Conservation (phyloP, 2,888 invertebrate species). For the Linnaemya tessellans region DNA sequence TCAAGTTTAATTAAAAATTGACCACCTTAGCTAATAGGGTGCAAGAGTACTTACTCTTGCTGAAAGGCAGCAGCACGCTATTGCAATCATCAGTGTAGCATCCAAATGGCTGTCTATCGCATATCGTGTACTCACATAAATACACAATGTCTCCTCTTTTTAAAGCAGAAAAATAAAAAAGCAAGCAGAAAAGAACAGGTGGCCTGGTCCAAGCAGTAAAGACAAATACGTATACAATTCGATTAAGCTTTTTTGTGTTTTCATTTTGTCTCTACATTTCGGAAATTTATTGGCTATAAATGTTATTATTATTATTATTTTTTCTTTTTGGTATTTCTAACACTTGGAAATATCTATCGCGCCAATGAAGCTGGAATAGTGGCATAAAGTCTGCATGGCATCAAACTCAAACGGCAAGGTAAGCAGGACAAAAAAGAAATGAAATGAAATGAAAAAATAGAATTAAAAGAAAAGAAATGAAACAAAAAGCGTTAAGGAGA, state of each 20-base stretch:
- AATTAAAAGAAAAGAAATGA: not conserved
- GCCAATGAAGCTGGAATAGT: conserved; percentile 14
- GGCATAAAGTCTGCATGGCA: conserved; percentile 1
- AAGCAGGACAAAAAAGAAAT: not conserved
- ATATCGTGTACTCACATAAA: conserved; percentile 35
- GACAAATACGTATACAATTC: conserved; percentile 56
- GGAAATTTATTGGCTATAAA: conserved; percentile 39
- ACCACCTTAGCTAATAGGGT: no score
- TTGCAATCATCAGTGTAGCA: conserved; percentile 22
- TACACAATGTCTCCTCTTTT: not conserved
- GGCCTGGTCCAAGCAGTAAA: conserved; percentile 51
- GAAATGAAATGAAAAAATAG: not conserved
- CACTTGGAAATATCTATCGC: conserved; percentile 35
- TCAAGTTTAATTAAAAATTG: no score
- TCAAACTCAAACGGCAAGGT: not conserved
- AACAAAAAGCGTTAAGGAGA: not conserved
- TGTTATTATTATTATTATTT: conserved; percentile 27
- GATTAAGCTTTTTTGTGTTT: conserved; percentile 49
- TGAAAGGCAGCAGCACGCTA: conserved; percentile 9
- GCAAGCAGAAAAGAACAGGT: conserved; percentile 13
- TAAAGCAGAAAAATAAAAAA: not conserved
- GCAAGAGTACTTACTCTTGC: not conserved
- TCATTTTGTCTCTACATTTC: not conserved
- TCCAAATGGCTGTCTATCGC: not conserved
- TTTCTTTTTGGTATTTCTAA: not conserved